phyloP scores from a whole-genome alignment of 2,888 invertebrate genomes.

The Zeuzera pyrina region DNA sequence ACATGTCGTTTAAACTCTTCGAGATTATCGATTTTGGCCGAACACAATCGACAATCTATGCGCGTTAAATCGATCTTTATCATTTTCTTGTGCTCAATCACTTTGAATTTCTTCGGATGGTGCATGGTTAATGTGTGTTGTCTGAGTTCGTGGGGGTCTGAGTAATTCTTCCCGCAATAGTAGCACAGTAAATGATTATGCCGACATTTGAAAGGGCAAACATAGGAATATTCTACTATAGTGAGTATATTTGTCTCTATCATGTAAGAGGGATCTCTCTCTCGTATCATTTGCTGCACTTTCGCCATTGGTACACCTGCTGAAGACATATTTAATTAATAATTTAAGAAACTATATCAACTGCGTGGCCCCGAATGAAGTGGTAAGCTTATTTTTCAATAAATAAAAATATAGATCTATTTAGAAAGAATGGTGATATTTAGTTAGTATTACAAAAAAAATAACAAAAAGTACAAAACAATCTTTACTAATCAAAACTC shows the following conservation, averaged over 20 bases:
- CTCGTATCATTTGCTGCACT: slow-evolving; percentile 49
- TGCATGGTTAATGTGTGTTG: slow-evolving; percentile 31
- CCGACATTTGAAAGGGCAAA: slow-evolving; percentile 55
- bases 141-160: slow-evolving; percentile 32
- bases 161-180: slow-evolving; percentile 44
- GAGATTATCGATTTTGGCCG: slow-evolving; percentile 30
- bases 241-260: slow-evolving; percentile 51
- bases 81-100: slow-evolving; percentile 54
- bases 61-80: slow-evolving; percentile 49
- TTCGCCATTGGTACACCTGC: slow-evolving; percentile 46
- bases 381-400: not conserved
- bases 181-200: slow-evolving; percentile 56
- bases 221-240: slow-evolving; percentile 49
- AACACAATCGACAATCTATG: slow-evolving; percentile 52
- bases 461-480: no score
- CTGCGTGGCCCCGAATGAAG: not conserved
- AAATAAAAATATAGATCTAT: not conserved
- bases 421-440: not conserved
- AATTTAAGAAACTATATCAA: not conserved
- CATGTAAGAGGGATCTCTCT: slow-evolving; percentile 50
- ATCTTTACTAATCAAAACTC: no score
- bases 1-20: slow-evolving; percentile 48
- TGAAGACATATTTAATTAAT: slow-evolving; percentile 12
- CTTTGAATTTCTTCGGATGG: slow-evolving; percentile 49
- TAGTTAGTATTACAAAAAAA: not conserved